Percentiles rank a stretch among this genome's conserved stretches.
These are phyloP conservation scores for Parauchenoglanis punctatus DNA, from an alignment of 2,797 vertebrate species.

Conservation along the genomic window DNA sequence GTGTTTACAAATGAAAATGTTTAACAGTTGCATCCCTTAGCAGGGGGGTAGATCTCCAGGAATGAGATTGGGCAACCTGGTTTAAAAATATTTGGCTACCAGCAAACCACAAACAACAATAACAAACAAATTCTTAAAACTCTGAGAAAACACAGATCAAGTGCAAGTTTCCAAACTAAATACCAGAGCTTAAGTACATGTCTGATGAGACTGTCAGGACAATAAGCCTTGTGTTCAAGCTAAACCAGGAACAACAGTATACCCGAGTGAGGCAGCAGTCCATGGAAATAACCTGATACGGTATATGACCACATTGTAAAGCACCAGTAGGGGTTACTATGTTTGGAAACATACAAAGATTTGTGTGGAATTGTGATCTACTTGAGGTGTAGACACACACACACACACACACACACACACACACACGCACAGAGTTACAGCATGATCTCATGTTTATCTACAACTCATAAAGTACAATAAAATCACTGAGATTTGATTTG, in stretches of 20 bases:
- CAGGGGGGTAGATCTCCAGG: neutral
- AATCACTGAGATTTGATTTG: neutral
- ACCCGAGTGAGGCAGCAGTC: conserved; percentile 42
- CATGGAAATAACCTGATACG: conserved; percentile 2
- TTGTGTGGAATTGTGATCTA: neutral
- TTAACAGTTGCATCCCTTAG: neutral
- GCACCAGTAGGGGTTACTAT: neutral
- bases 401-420: neutral
- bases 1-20: neutral
- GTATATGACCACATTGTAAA: neutral
- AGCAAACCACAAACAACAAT: neutral
- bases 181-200: neutral
- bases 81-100: neutral
- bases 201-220: conserved; percentile 9
- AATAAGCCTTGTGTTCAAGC: conserved; percentile 49
- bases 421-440: neutral
- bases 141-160: conserved; percentile 2
- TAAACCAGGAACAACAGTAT: conserved; percentile 58
- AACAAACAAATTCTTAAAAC: neutral
- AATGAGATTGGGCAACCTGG: neutral
- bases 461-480: neutral
- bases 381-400: neutral
- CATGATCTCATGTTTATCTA: neutral
- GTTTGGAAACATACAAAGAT: neutral
- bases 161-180: conserved; percentile 5